Evolutionary conservation across 2,888 invertebrate genomes (phyloP).

Genomic region (Nymphalis polychloros): DNA sequence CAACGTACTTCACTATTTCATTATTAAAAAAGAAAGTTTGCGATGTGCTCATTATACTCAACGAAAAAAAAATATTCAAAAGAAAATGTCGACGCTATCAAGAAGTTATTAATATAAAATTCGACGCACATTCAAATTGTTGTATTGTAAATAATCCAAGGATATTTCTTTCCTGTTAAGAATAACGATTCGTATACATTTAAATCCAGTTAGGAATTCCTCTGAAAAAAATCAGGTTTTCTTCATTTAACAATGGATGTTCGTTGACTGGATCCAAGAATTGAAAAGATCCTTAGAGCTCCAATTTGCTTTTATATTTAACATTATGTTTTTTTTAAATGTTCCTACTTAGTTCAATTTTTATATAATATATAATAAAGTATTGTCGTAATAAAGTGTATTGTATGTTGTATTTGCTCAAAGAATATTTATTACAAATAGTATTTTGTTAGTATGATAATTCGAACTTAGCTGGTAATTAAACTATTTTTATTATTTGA

Average conservation of each 20-base stretch:
- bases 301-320: not conserved
- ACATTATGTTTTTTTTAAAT: not conserved
- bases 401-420: no score
- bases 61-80: not conserved
- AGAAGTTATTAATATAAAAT: not conserved
- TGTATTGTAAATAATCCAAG: not conserved
- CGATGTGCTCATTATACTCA: not conserved
- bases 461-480: no score
- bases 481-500: no score
- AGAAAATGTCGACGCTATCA: not conserved
- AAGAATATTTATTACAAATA: no score
- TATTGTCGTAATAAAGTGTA: no score
- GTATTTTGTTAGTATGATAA: no score
- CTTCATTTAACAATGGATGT: conserved; percentile 14
- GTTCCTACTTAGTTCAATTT: not conserved
- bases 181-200: conserved; percentile 16
- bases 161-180: not conserved
- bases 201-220: not conserved
- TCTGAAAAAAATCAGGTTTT: conserved; percentile 3
- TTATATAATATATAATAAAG: no score
- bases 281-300: not conserved
- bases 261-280: conserved; percentile 8
- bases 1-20: no score
- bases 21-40: no score
- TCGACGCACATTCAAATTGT: not conserved